Evolutionary conservation across 2,113 vertebrate species (phyloP).

Genomic region (Macroglossus sobrinus): DNA sequence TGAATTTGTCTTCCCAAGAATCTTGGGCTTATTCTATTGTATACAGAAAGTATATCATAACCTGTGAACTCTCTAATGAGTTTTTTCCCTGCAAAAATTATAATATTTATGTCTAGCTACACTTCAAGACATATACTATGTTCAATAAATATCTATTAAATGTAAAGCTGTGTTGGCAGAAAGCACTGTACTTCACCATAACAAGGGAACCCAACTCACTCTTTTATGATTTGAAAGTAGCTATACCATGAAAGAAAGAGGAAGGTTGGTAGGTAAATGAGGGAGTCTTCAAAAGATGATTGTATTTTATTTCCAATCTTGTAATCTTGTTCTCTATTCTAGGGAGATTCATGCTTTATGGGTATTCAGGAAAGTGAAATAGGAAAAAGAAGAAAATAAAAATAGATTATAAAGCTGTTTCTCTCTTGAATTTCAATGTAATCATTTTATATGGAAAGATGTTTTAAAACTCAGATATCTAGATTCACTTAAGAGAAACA

Average conservation of each 20-base stretch:
- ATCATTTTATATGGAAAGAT: constrained; percentile 46
- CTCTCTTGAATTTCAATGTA: constrained; percentile 1
- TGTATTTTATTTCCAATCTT: constrained; percentile 37
- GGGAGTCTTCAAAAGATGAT: constrained; percentile 9
- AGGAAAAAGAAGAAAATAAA: constrained; percentile 27
- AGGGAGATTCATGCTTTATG: constrained; percentile 1
- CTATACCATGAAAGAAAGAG: constrained; percentile 33
- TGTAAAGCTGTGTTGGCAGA: neutral
- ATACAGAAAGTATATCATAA: neutral
- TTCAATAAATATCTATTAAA: neutral
- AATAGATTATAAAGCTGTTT: constrained; percentile 47
- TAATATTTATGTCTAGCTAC: neutral
- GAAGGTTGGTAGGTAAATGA: constrained; percentile 17
- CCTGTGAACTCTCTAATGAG: neutral
- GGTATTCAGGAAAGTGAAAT: neutral
- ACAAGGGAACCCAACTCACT: neutral
- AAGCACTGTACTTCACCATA: neutral
- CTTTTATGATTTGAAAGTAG: constrained; percentile 9
- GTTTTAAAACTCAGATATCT: constrained; percentile 47
- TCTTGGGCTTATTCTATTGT: neutral
- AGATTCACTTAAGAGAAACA: constrained; percentile 24
- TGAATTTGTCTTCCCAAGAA: neutral
- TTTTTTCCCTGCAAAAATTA: neutral
- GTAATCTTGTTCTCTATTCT: neutral
- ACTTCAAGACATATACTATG: neutral